Evolutionary conservation across 2,888 invertebrate genomes (phyloP).

Genomic region (Bellardia pandia): DNA sequence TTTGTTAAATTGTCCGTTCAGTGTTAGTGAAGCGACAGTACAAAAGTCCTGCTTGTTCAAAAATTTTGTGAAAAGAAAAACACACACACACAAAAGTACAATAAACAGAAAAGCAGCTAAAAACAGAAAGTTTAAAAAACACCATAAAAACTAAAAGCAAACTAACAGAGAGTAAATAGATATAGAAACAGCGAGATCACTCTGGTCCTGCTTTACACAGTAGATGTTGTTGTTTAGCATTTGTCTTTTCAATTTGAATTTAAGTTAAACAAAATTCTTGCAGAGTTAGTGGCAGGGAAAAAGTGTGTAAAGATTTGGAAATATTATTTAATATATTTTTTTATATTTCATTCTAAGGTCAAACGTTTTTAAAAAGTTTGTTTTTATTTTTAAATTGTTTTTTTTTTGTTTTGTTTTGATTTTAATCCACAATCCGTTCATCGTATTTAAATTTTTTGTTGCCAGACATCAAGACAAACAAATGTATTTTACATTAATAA

Average conservation of each 20-base stretch:
- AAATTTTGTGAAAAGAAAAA: slow-evolving; percentile 1
- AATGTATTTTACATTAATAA: no score
- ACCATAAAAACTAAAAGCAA: not conserved
- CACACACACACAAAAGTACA: not conserved
- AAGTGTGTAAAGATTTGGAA: not conserved
- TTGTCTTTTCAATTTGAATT: slow-evolving; percentile 22
- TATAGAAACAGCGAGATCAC: not conserved
- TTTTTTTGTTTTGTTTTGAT: not conserved
- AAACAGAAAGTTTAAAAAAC: not conserved
- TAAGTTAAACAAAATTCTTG: slow-evolving; percentile 11
- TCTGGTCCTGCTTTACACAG: not conserved
- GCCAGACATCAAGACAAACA: no score
- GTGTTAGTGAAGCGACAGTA: slow-evolving; percentile 34
- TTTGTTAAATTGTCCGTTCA: slow-evolving; percentile 62
- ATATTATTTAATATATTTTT: not conserved
- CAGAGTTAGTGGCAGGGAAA: not conserved
- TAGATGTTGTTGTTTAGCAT: not conserved
- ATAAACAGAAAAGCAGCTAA: not conserved
- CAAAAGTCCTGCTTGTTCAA: slow-evolving; percentile 19
- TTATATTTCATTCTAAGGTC: slow-evolving; percentile 1
- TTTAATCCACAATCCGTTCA: not conserved
- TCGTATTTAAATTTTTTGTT: slow-evolving; percentile 3
- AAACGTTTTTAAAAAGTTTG: slow-evolving; percentile 14
- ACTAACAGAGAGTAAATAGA: not conserved
- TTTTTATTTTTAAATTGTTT: not conserved